Base-by-base conservation (phyloP, 1,140 invertebrate genomes). In the Lasioglossum baleicum region DNA sequence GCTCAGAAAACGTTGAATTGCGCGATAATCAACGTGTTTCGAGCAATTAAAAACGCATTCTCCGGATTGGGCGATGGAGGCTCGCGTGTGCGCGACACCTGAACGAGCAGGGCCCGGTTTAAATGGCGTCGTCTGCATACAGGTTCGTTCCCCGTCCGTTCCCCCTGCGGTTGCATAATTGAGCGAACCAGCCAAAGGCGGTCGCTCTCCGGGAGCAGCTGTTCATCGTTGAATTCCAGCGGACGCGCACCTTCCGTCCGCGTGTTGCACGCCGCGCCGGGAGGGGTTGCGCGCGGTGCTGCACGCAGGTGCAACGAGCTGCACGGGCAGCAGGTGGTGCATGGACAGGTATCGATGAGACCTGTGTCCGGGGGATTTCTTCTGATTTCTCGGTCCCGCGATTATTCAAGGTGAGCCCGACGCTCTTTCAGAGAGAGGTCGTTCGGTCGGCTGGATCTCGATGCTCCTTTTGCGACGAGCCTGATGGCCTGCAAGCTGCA, bases 271-370 rank as follows among this genome's bases (percentile, higher is more conserved):
- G 53, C 11, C 35, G 48, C 42, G 53, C 22, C 35, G 42, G 11
- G 31, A 75, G 60, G 71, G 71, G 79, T 71, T 75, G 74, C 35
- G 74, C 35, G 35, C 35, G 8, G 44, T 76, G 75, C 63, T 65
- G 77, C 71, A 72, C 71, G 89, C 89, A 90, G 89, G 89, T 90
- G 89, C 87, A 69, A 81, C 83, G 11, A 13, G 51, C 67, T 58
- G 81, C 44, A 10, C 44, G 44, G 44, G 26, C 42, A 76, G 83
- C 83, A 86, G 84, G 74, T 86, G 84, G 80, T 83, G 82, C 67
- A 66, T 17, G 79, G 61, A 70, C 83, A 82, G 80, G 75, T 84
- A 82, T 64, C 76, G 72, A 69, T 35, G 53, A 48, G 72, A 65
- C 48, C 31, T 10, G 15, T 13, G 17, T 26, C 26, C 56, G 31